A percentile compares a stretch with the other conserved stretches of the same genome.
These are phyloP conservation scores for Onthophagus taurus DNA, from an alignment of 1,140 invertebrate genomes.

Conservation along the genomic window DNA sequence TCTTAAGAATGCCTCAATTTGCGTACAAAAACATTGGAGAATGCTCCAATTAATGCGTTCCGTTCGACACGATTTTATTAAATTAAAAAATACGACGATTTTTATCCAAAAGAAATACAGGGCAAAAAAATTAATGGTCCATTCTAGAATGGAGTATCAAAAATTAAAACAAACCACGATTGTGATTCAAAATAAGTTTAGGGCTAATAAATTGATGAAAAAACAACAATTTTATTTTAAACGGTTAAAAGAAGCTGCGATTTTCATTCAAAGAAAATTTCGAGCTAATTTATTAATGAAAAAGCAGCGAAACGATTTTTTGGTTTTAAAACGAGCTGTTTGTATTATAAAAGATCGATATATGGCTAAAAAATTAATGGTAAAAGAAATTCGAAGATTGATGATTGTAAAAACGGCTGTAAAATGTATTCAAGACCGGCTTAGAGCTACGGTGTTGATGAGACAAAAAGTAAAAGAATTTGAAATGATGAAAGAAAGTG, in stretches of 20 bases:
- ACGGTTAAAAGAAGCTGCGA: slow-evolving; percentile 18
- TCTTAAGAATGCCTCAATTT: slow-evolving; percentile 27
- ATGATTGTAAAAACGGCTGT: slow-evolving; percentile 31
- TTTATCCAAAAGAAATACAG: slow-evolving; percentile 30
- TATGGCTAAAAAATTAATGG: slow-evolving; percentile 26
- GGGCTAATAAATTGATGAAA: slow-evolving; percentile 19
- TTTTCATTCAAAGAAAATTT: slow-evolving; percentile 27
- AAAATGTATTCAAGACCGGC: slow-evolving; percentile 38
- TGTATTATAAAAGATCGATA: slow-evolving; percentile 31
- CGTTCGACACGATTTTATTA: slow-evolving; percentile 30
- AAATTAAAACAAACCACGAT: slow-evolving; percentile 20
- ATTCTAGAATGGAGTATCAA: slow-evolving; percentile 30
- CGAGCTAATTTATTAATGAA: slow-evolving; percentile 23
- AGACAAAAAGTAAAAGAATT: slow-evolving; percentile 16
- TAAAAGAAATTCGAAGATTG: slow-evolving; percentile 22
- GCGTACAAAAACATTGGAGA: slow-evolving; percentile 35
- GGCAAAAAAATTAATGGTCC: slow-evolving; percentile 15
- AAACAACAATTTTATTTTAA: slow-evolving; percentile 9
- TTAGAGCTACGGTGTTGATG: slow-evolving; percentile 25
- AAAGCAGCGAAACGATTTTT: neutral
- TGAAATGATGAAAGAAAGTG: slow-evolving; percentile 20
- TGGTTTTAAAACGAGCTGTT: slow-evolving; percentile 16
- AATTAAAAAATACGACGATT: slow-evolving; percentile 28
- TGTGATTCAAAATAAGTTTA: slow-evolving; percentile 24
- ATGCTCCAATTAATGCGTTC: slow-evolving; percentile 24